Conservation (phyloP, 2,888 invertebrate genomes). For the Platynereis dumerilii region DNA sequence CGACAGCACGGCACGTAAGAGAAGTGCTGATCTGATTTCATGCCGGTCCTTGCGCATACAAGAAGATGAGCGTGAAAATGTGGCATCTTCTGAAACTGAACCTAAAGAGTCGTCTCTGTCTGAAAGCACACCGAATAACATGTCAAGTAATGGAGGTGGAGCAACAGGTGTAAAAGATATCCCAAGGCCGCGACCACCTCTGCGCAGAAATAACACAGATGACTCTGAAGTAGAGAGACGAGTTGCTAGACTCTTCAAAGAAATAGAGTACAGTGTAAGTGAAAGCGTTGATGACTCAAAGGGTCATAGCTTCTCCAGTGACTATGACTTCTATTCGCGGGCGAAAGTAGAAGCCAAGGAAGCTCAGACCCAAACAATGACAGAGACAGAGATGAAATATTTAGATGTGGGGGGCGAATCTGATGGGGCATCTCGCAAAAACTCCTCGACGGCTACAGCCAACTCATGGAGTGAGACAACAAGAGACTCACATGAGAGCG, state of each 20-base stretch:
- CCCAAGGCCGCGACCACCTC: conserved; percentile 24
- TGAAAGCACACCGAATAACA: conserved; percentile 3
- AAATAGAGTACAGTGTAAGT: conserved; percentile 38
- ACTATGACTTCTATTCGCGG: conserved; percentile 19
- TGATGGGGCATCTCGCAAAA: conserved; percentile 21
- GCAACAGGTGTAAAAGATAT: background rate
- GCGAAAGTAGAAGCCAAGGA: conserved; percentile 23
- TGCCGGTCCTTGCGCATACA: conserved; percentile 17
- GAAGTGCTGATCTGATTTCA: conserved; percentile 22
- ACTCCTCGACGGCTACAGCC: conserved; percentile 7
- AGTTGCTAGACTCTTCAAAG: conserved; percentile 35
- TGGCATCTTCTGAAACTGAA: conserved; percentile 4
- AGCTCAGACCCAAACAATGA: conserved; percentile 29
- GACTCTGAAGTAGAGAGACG: conserved; percentile 40
- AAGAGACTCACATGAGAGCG: conserved; percentile 1
- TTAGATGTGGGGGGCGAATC: background rate
- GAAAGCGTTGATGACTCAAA: conserved; percentile 40
- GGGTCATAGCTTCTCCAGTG: conserved; percentile 24
- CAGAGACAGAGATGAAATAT: conserved; percentile 23
- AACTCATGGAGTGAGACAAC: background rate
- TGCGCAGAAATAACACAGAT: conserved; percentile 37
- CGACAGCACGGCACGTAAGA: conserved; percentile 18
- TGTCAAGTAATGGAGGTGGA: background rate
- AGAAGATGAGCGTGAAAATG: conserved; percentile 17
- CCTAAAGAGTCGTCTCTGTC: conserved; percentile 6